Percentiles rank a stretch among this genome's conserved stretches.
phyloP scores from a whole-genome alignment of 1,140 invertebrate genomes.

The Hermetia illucens region DNA sequence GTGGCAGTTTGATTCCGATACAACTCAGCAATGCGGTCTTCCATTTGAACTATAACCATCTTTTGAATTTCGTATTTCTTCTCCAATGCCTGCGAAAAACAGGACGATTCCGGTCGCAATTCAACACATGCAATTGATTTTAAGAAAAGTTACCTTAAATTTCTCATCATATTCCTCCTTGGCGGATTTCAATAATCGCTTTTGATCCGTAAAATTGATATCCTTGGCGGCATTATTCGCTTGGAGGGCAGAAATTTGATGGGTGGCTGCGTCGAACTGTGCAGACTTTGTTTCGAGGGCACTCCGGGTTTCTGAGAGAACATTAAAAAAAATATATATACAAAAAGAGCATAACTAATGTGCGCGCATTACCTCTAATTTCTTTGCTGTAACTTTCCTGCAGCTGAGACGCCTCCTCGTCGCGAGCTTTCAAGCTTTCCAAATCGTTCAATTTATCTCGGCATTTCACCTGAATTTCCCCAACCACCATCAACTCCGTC shows the following conservation, averaged over 20 bases:
- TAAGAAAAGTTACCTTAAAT: constrained; percentile 28
- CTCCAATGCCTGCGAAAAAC: constrained; percentile 46
- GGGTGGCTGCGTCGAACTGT: constrained; percentile 33
- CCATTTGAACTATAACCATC: constrained; percentile 48
- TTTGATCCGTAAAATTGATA: constrained; percentile 33
- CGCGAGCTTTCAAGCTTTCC: constrained; percentile 20
- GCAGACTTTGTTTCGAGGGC: constrained; percentile 28
- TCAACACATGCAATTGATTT: constrained; percentile 2
- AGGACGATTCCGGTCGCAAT: too few species aligned
- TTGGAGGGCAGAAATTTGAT: constrained; percentile 36
- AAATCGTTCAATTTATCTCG: constrained; percentile 33
- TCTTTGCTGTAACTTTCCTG: constrained; percentile 33
- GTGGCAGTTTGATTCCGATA: constrained; percentile 35
- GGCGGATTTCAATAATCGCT: constrained; percentile 33
- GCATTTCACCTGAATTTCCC: constrained; percentile 35
- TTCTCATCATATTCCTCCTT: constrained; percentile 38
- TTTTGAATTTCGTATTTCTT: constrained; percentile 57
- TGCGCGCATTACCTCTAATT: constrained; percentile 20
- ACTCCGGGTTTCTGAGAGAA: constrained; percentile 23
- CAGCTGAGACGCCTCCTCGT: constrained; percentile 30
- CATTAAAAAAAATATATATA: constrained; percentile 3
- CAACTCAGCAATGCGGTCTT: constrained; percentile 50
- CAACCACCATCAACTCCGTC: constrained; percentile 26
- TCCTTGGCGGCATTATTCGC: constrained; percentile 32
- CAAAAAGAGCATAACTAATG: constrained; percentile 2